phyloP scores from a whole-genome alignment of 2,113 vertebrate species.

The Gymnorhina tibicen region DNA sequence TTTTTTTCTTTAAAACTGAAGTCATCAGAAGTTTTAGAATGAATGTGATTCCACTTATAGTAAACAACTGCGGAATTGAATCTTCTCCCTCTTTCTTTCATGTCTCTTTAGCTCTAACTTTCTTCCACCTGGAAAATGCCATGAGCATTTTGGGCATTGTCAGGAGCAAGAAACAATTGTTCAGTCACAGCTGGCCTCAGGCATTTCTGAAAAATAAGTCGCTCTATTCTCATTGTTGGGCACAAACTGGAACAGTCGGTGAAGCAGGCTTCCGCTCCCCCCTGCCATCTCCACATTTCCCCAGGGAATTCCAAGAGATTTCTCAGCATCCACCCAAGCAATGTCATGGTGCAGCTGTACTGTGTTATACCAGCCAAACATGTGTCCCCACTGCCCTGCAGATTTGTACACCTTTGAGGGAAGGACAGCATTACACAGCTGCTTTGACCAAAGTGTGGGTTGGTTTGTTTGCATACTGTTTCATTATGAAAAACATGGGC shows the following conservation, averaged over 20 bases:
- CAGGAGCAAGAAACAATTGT: background rate
- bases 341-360: background rate
- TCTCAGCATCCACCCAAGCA: background rate
- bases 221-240: background rate
- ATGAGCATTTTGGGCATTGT: background rate
- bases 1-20: background rate
- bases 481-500: background rate
- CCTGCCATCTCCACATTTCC: background rate
- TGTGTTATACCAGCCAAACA: rapidly evolving
- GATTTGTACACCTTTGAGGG: background rate
- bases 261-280: rapidly evolving
- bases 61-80: background rate
- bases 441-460: background rate
- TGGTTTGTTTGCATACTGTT: background rate
- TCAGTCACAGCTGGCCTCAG: background rate
- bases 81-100: background rate
- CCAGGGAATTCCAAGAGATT: background rate
- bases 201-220: background rate
- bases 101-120: background rate
- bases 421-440: background rate
- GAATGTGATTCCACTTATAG: background rate
- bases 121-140: background rate
- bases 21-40: background rate
- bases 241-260: background rate
- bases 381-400: background rate